These are phyloP conservation scores for Vicugna pacos DNA, from an alignment of 2,113 vertebrate species.

Conservation along the genomic window DNA sequence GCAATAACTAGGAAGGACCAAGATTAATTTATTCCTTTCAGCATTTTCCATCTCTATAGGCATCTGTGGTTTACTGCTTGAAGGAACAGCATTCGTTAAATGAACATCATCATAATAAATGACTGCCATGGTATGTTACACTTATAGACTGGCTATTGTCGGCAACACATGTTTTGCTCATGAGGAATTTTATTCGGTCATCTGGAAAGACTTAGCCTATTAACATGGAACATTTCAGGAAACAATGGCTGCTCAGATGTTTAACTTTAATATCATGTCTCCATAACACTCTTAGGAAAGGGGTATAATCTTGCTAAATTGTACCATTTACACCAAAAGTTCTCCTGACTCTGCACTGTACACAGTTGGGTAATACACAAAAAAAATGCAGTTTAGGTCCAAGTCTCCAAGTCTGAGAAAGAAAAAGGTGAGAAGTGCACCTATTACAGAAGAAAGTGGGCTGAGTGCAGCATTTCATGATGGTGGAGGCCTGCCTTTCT, in stretches of 20 bases:
- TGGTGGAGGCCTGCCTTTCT: fast-evolving
- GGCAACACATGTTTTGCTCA: not conserved
- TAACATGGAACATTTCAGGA: not conserved
- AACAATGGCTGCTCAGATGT: not conserved
- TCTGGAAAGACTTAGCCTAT: not conserved
- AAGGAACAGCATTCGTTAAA: not conserved
- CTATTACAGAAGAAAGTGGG: not conserved
- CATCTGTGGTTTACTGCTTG: not conserved
- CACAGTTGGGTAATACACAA: not conserved
- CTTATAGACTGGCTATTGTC: not conserved
- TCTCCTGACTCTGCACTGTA: not conserved
- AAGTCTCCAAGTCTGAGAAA: not conserved
- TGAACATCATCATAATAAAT: not conserved
- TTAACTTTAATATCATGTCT: not conserved
- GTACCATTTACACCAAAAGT: not conserved
- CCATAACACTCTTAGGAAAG: not conserved
- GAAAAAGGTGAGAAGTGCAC: not conserved
- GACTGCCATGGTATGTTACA: not conserved
- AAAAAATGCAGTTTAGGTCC: not conserved
- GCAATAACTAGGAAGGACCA: not conserved
- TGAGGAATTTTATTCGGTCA: not conserved
- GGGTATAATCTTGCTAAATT: not conserved
- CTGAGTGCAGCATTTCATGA: too few species aligned
- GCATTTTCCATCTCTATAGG: not conserved
- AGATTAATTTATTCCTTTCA: not conserved